Percentiles rank a stretch among this genome's conserved stretches.
Evolutionary conservation across 1,140 invertebrate genomes (phyloP).

Genomic region (Chymomyza costata): DNA sequence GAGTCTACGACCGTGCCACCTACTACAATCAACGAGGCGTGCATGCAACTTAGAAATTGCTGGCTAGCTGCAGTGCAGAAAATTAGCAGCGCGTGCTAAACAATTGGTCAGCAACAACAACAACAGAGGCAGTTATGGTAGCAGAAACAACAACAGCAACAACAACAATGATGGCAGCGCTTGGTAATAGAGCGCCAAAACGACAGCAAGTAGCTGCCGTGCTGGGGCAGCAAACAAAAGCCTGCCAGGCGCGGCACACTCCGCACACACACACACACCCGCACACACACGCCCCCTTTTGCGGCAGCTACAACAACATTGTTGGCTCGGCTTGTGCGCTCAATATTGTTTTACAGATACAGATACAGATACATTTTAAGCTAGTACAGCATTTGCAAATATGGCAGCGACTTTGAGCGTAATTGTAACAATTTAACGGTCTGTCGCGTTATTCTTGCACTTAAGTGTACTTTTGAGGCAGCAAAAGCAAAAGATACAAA

Average conservation of each 20-base stretch:
- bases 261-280: conserved; percentile 33
- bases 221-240: neutral
- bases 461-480: conserved; percentile 64
- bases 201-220: conserved; percentile 5
- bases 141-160: neutral
- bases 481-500: too few relatives aligned
- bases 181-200: conserved; percentile 12
- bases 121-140: neutral
- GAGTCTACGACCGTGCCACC: conserved; percentile 33
- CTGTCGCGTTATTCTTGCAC: conserved; percentile 65
- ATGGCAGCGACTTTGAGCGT: conserved; percentile 62
- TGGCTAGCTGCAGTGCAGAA: conserved; percentile 46
- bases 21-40: conserved; percentile 73
- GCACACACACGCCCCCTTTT: conserved; percentile 15
- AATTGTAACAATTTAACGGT: conserved; percentile 74
- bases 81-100: conserved; percentile 73
- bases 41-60: conserved; percentile 68
- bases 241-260: neutral
- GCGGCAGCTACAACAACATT: neutral
- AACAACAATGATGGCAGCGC: neutral
- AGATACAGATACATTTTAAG: neutral
- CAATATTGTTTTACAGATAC: conserved; percentile 68
- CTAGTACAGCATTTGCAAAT: conserved; percentile 36
- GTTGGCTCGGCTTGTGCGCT: conserved; percentile 10
- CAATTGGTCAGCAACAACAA: conserved; percentile 42